Evolutionary conservation across 1,140 invertebrate species (phyloP), one percentile per base, ranked within the genome.

Genomic region (Drosophila hydei): DNA sequence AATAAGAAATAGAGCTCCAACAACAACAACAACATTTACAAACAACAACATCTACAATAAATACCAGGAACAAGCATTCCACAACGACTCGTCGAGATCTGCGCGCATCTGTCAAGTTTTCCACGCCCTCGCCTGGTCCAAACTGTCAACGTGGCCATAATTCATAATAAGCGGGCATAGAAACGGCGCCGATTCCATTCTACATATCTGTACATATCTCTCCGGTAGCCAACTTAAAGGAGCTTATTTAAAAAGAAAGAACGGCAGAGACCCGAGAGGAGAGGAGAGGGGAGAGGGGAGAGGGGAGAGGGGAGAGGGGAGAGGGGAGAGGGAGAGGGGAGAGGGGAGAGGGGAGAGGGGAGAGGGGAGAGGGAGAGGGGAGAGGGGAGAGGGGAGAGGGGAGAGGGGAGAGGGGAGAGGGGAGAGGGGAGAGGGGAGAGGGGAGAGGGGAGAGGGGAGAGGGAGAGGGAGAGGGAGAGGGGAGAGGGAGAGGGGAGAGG

Each of bases 71-170:
- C 76, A 42, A 8, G 38, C 62, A 71, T 78, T 50, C 45, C 59
- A 68, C 12, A 14, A 16, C 36, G 55, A 19, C 56, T 84, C 62
- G 63, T 7, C 33, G 62, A 62, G 69, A 69, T 62, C 36, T 79
- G 78, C 60, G 83, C 78, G 75, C 83, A 88, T 88, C 83, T 88
- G 83, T 88, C 83, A 89, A 78, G 75, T 87, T 79, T 89, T 88
- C 83, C 83, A 88, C 83, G 83, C 83, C 83, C 84, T 83, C 83
- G 84, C 77, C 72, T 62, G 78, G 65, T 79, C 54, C 75, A 83
- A 88, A 88, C 83, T 88, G 83, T 88, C 83, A 88, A 88, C 83
- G 84, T 88, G 83, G 72, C 73, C 83, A 88, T 88, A 89, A 88
- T 88, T 88, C 79, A 88, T 88, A 88, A 79, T 88, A 87, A 87